Base-by-base conservation (phyloP, 2,888 invertebrate species). In the Drosophila parthenogenetica region DNA sequence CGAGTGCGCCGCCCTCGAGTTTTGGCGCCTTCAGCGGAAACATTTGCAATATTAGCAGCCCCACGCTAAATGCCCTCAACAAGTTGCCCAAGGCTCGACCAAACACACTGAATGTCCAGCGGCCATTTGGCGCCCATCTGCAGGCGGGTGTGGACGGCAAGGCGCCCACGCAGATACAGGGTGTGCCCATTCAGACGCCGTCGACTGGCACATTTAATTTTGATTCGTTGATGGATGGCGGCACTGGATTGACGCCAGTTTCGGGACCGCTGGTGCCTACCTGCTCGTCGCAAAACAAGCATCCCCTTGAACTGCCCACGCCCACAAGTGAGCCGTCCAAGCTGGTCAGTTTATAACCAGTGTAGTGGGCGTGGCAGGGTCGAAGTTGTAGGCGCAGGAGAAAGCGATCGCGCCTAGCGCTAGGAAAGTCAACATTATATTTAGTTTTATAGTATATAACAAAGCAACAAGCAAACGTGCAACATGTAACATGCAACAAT, bases 201-300 rank as follows among this genome's bases (percentile, higher is more conserved):
- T 97, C 97, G 71, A 95, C 95, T 86, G 98, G 97, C 54, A 95
- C 95, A 82, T 97, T 98, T 93, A 97, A 97, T 92, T 98, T 97
- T 91, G 98, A 98, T 89, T 97, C 97, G 79, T 94, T 98, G 69
- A 97, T 98, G 96, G 97, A 97, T 86, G 97, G 97, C 54, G 97
- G 98, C 87, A 97, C 98, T 2, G 98, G 98, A 0, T 93, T 98
- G 51, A 98, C 98, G 7, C 98, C 98, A 0, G 96, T 97, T 37
- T 95, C 94, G 51, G 94, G 94, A 61, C 96, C 96, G 1, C 90
- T 95, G 58, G 93, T 95, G 81, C 95, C 95, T 66, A 92, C 84
- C 46, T 97, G 96, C 93, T 95, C 96, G 69, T 95, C 95, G 77
- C 91, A 97, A 92, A 95, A 95, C 90, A 94, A 96, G 90, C 94